A percentile compares a stretch with the other conserved stretches of the same genome.
Evolutionary conservation across 2,113 vertebrate species (phyloP).

Genomic region (Cyanistes caeruleus): DNA sequence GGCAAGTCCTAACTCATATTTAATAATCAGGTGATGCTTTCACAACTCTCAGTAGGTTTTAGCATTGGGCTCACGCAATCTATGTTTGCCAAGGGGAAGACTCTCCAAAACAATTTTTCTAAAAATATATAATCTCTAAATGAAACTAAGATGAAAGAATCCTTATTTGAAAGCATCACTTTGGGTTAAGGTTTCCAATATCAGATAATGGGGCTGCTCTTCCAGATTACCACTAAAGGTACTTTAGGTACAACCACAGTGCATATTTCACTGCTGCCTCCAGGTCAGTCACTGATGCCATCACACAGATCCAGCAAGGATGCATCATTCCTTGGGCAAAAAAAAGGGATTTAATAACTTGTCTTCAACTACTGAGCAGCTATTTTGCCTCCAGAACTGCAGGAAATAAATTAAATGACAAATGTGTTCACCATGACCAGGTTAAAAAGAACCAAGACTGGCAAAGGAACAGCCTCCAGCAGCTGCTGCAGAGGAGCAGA

Average conservation of each 20-base stretch:
- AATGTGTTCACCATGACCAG: not conserved
- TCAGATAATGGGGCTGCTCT: not conserved
- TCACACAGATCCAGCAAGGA: not conserved
- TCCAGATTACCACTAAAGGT: fast-evolving
- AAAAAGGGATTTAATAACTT: not conserved
- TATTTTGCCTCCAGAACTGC: not conserved
- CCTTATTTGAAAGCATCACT: not conserved
- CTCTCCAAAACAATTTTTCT: not conserved
- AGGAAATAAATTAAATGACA: not conserved
- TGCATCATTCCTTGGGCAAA: fast-evolving
- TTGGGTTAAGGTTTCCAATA: not conserved
- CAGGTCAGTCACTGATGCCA: not conserved
- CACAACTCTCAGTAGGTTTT: not conserved
- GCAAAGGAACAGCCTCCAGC: not conserved
- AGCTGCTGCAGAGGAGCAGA: not conserved
- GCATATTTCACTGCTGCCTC: not conserved
- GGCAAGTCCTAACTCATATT: constrained; percentile 31
- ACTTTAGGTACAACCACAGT: not conserved
- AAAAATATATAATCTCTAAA: not conserved
- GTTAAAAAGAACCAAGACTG: not conserved
- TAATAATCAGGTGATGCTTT: constrained; percentile 30
- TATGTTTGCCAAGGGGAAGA: fast-evolving
- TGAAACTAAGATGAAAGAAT: not conserved
- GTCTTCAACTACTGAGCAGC: not conserved
- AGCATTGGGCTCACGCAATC: not conserved